Conservation (phyloP, 2,113 vertebrate species). For the Tyto alba region DNA sequence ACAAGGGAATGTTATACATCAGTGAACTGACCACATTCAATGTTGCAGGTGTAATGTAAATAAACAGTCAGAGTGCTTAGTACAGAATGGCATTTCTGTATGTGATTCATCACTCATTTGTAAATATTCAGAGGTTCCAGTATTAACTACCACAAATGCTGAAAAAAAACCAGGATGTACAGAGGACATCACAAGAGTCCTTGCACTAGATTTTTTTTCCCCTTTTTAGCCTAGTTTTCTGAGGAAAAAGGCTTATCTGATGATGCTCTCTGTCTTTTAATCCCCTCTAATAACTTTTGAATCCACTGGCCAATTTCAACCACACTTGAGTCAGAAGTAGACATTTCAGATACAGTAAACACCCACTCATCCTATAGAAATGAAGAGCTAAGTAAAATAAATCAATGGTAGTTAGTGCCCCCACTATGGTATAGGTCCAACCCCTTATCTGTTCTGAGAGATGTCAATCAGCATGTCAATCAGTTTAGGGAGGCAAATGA, state of each 20-base stretch:
- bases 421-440: neutral
- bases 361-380: neutral
- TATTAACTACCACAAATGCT: neutral
- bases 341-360: neutral
- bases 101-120: neutral
- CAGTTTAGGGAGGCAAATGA: neutral
- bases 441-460: neutral
- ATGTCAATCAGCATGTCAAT: neutral
- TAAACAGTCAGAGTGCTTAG: neutral
- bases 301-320: conserved; percentile 53
- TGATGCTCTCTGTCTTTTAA: conserved; percentile 53
- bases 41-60: neutral
- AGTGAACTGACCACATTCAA: neutral
- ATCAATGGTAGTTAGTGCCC: neutral
- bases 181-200: neutral
- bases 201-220: neutral
- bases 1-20: neutral
- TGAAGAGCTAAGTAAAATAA: neutral
- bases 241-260: conserved; percentile 56
- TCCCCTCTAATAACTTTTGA: conserved; percentile 49
- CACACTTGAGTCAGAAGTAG: neutral
- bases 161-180: neutral
- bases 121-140: neutral
- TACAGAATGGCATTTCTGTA: neutral
- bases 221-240: conserved; percentile 48